Percentiles rank a stretch among this genome's conserved stretches.
These are phyloP conservation scores for Tipula confusa DNA, from an alignment of 2,888 invertebrate species.

Conservation along the genomic window DNA sequence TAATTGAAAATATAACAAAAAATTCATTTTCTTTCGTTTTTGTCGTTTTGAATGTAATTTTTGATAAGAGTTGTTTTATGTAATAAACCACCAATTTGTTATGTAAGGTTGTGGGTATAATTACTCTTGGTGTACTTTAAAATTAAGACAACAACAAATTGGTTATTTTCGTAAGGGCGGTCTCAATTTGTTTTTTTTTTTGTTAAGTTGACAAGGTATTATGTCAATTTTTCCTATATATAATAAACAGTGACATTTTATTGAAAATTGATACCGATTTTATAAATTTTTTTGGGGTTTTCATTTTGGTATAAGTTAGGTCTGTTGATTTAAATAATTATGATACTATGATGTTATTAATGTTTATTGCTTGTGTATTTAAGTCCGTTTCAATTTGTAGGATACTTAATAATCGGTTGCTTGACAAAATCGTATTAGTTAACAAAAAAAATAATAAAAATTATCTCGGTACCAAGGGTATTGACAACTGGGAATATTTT, in stretches of 20 bases:
- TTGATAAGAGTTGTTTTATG: conserved; percentile 16
- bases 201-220: not conserved
- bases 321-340: not conserved
- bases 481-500: not conserved
- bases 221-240: not conserved
- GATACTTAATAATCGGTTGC: not conserved
- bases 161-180: not conserved
- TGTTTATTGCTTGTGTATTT: not conserved
- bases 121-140: not conserved
- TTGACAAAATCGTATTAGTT: not conserved
- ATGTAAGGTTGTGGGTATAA: not conserved
- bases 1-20: conserved; percentile 20
- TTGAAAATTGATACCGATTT: not conserved
- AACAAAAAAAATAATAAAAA: too few species aligned
- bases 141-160: not conserved
- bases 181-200: not conserved
- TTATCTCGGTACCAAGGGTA: not conserved
- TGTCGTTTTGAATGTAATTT: not conserved
- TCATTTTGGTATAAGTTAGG: not conserved
- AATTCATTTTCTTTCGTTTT: not conserved
- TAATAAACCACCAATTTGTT: conserved; percentile 14
- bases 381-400: not conserved
- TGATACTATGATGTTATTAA: not conserved
- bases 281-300: not conserved
- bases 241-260: not conserved